phyloP scores from a whole-genome alignment of 2,888 invertebrate genomes.

The Galerucella pusilla region DNA sequence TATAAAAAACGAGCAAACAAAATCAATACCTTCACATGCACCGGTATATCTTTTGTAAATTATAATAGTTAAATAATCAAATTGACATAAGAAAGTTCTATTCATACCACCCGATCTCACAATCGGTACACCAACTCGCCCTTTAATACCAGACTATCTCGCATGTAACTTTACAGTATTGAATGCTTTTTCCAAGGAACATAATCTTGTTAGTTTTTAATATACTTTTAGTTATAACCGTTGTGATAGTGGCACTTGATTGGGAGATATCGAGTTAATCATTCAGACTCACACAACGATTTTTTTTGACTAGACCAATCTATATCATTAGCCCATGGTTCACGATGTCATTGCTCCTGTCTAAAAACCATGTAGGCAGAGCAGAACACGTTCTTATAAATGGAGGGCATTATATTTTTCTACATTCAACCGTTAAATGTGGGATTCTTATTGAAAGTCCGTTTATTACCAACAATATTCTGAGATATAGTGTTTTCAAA shows the following conservation, averaged over 20 bases:
- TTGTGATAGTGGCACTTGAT: conserved; percentile 62
- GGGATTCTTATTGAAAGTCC: neutral
- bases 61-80: conserved; percentile 24
- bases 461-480: too few species aligned
- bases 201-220: conserved; percentile 57
- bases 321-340: conserved; percentile 58
- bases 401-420: neutral
- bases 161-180: conserved; percentile 55
- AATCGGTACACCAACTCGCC: conserved; percentile 62
- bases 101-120: conserved; percentile 61
- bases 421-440: neutral
- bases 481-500: neutral
- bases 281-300: conserved; percentile 51
- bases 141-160: conserved; percentile 64
- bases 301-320: conserved; percentile 60
- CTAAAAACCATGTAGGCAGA: conserved; percentile 57
- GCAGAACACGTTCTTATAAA: conserved; percentile 19
- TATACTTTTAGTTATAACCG: conserved; percentile 43
- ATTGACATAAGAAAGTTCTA: conserved; percentile 26
- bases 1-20: too few species aligned
- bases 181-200: conserved; percentile 67
- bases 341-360: conserved; percentile 52
- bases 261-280: conserved; percentile 65
- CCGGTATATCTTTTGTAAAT: too few species aligned
- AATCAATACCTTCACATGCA: too few species aligned